phyloP scores from a whole-genome alignment of 2,888 invertebrate genomes.

The Bugulina stolonifera region DNA sequence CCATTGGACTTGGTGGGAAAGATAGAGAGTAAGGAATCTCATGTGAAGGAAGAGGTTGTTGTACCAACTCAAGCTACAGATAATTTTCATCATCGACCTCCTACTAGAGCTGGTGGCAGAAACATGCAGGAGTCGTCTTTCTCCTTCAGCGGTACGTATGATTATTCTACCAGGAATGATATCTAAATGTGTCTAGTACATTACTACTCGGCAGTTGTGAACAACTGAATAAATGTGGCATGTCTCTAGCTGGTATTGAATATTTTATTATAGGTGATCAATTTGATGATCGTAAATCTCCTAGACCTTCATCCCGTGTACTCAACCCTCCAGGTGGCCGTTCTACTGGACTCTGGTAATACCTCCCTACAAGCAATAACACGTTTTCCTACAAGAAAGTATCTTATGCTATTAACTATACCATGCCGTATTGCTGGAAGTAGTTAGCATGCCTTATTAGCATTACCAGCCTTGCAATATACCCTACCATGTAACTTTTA shows the following conservation, averaged over 20 bases:
- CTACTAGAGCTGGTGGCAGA: slow-evolving; percentile 54
- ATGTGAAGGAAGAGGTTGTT: not conserved
- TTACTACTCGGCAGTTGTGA: too few relatives aligned
- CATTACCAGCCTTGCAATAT: too few relatives aligned
- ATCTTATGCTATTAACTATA: too few relatives aligned
- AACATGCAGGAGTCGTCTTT: slow-evolving; percentile 80
- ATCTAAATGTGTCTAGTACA: too few relatives aligned
- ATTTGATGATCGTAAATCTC: slow-evolving; percentile 53
- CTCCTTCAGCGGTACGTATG: slow-evolving; percentile 73
- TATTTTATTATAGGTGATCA: slow-evolving; percentile 59
- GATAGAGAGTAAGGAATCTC: not conserved
- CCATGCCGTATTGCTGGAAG: too few relatives aligned
- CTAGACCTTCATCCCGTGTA: slow-evolving; percentile 37
- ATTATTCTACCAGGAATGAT: too few relatives aligned
- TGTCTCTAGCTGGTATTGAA: too few relatives aligned
- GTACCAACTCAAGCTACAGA: not conserved
- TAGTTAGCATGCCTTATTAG: too few relatives aligned
- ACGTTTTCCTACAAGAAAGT: too few relatives aligned
- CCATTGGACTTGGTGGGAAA: not conserved
- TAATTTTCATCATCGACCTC: slow-evolving; percentile 31
- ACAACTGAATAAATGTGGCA: too few relatives aligned
- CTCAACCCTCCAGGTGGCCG: slow-evolving; percentile 49
- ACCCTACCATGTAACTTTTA: too few relatives aligned
- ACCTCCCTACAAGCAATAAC: too few relatives aligned
- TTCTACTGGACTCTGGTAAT: slow-evolving; percentile 30